Base-by-base conservation (phyloP, 2,113 vertebrate genomes). In the Cyprinodon variegatus region DNA sequence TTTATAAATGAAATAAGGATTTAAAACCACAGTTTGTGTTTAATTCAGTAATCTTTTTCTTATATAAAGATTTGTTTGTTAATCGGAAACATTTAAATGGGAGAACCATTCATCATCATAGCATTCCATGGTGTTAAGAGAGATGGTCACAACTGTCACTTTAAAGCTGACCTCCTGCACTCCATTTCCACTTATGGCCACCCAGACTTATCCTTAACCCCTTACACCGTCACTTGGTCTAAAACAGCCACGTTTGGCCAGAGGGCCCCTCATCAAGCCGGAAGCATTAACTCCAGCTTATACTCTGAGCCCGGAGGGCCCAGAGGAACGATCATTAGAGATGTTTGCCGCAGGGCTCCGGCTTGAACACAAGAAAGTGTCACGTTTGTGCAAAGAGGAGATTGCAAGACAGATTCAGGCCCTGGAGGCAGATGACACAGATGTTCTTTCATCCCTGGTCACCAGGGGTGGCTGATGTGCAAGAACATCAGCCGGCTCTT, bases 261-360 rank as follows among this genome's bases (percentile, higher is more conserved):
- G 0, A 36, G 85, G 88, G 70, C 70, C n/a, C 53, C 39, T 69
- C 40, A 61, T 41, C 48, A 80, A 83, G 85, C 91, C 89, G 92
- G 92, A 93, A 92, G 88, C 83, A 77, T 90, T 93, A 93, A 88
- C 87, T 88, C 84, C 87, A 81, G 78, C 81, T 91, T 90, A 92
- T 88, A 91, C 87, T 83, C 79, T 62, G 50, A 61, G 81, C 84
- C 88, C 85, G 4, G 71, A 89, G 86, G 90, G 69, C 66, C 71
- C 60, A 71, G 71, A 79, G 72, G 73, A 72, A 80, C 11, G 12
- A 85, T 90, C 91, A 88, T 91, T 89, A 90, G 90, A 89, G 90
- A 81, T 83, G 85, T 73, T 17, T 36, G 84, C 91, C 79, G 77
- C 40, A 1, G 84, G 86, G 74, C 57, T 36, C 65, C 20, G 2